A percentile compares a stretch with the other conserved stretches of the same genome.
phyloP scores from a whole-genome alignment of 2,113 vertebrate genomes.

The Thalassarche chlororhynchos region DNA sequence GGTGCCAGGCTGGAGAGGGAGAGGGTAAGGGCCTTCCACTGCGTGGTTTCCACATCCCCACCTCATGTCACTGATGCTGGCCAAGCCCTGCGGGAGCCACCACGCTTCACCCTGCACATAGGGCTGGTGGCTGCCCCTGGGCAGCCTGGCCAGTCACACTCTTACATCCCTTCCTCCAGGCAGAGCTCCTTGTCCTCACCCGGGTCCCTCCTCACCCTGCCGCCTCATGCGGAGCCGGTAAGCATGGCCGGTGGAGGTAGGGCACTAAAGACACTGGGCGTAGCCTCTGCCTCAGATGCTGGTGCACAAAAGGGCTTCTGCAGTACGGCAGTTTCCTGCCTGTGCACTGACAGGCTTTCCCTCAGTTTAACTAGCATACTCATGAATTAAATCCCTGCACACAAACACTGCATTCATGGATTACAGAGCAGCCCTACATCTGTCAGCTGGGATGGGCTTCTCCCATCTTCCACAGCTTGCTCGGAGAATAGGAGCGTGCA shows the following conservation, averaged over 20 bases:
- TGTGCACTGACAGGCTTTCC: not conserved
- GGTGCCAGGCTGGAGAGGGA: not conserved
- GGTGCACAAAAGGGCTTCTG: not conserved
- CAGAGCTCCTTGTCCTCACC: not conserved
- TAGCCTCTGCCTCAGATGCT: rapidly evolving
- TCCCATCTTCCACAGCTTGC: rapidly evolving
- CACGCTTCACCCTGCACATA: not conserved
- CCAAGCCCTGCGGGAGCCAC: not conserved
- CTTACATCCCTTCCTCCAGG: not conserved
- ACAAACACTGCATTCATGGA: rapidly evolving
- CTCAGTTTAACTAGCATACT: not conserved
- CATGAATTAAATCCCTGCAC: not conserved
- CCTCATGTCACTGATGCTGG: not conserved
- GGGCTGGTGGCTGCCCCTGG: not conserved
- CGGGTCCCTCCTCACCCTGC: not conserved
- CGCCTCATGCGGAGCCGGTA: rapidly evolving
- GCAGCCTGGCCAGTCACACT: not conserved
- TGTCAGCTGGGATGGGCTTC: not conserved
- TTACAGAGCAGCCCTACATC: not conserved
- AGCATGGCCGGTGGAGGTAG: rapidly evolving
- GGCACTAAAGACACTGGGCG: not conserved
- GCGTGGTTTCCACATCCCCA: not conserved
- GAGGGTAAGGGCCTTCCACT: not conserved
- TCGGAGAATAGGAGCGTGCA: not conserved
- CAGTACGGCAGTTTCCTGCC: not conserved